phyloP scores from a whole-genome alignment of 2,113 vertebrate species.

The Notarius lentiginosus region DNA sequence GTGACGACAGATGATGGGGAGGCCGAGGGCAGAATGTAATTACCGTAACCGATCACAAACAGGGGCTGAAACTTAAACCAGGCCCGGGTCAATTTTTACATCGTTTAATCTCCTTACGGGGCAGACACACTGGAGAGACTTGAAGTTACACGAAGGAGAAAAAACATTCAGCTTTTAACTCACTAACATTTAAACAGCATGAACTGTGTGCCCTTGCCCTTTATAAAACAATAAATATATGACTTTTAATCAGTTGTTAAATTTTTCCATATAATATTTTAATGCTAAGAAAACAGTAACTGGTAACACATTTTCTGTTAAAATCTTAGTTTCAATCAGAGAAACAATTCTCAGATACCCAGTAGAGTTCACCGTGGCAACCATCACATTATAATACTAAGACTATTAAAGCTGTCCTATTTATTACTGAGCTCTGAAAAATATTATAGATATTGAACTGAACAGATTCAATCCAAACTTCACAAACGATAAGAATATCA shows the following conservation, averaged over 20 bases:
- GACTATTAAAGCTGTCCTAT: too few relatives aligned
- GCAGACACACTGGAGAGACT: conserved; percentile 59
- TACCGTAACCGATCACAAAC: conserved; percentile 64
- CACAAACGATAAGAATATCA: background rate
- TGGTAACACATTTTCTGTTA: background rate
- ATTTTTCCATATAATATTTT: background rate
- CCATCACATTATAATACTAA: background rate
- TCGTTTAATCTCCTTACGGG: conserved; percentile 60
- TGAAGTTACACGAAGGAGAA: too few relatives aligned
- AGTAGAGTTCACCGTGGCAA: background rate
- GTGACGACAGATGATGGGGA: conserved; percentile 2
- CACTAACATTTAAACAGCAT: background rate
- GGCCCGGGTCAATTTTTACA: conserved; percentile 9
- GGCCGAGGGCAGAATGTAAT: conserved; percentile 31
- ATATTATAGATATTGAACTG: background rate
- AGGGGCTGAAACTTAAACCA: conserved; percentile 48
- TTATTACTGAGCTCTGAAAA: background rate
- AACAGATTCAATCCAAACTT: background rate
- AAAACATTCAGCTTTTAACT: background rate
- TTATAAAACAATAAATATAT: background rate
- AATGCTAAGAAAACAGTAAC: background rate
- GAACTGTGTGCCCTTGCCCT: background rate
- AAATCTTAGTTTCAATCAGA: background rate
- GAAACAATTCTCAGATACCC: background rate
- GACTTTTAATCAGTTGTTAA: background rate